These are phyloP conservation scores for Bombus waltoni DNA, from an alignment of 1,140 invertebrate species.

Conservation along the genomic window DNA sequence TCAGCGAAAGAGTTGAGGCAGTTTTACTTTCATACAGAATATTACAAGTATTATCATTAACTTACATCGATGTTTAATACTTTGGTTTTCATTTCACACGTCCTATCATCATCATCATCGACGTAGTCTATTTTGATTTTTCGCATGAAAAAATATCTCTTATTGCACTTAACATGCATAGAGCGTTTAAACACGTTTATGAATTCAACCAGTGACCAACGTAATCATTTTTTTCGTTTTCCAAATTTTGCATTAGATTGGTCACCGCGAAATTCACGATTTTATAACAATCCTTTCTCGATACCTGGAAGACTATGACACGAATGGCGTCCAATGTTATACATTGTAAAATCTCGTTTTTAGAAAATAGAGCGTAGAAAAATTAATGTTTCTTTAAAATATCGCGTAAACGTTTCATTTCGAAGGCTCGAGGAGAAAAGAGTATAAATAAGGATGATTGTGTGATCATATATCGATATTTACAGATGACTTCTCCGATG, in stretches of 20 bases:
- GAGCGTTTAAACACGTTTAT: neutral
- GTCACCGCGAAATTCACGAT: neutral
- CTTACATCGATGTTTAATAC: slow-evolving; percentile 71
- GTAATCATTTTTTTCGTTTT: neutral
- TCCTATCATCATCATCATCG: slow-evolving; percentile 19
- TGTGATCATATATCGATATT: slow-evolving; percentile 47
- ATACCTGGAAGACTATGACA: slow-evolving; percentile 34
- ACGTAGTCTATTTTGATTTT: slow-evolving; percentile 46
- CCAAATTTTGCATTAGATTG: neutral
- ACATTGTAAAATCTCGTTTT: neutral
- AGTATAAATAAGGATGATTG: slow-evolving; percentile 49
- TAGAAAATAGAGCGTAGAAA: slow-evolving; percentile 17
- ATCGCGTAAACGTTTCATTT: neutral
- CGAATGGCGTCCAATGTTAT: neutral
- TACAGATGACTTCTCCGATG: slow-evolving; percentile 40
- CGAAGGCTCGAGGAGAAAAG: neutral
- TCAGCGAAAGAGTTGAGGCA: slow-evolving; percentile 56
- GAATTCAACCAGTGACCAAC: neutral
- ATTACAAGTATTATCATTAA: slow-evolving; percentile 56
- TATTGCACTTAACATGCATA: slow-evolving; percentile 25
- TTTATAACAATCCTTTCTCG: neutral
- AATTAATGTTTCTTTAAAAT: neutral
- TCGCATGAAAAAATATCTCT: slow-evolving; percentile 41
- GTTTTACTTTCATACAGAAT: slow-evolving; percentile 41
- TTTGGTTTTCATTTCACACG: slow-evolving; percentile 70